Evolutionary conservation across 2,888 invertebrate genomes (phyloP), one percentile per base, ranked within the genome.

Genomic region (Leptogaster cylindrica): DNA sequence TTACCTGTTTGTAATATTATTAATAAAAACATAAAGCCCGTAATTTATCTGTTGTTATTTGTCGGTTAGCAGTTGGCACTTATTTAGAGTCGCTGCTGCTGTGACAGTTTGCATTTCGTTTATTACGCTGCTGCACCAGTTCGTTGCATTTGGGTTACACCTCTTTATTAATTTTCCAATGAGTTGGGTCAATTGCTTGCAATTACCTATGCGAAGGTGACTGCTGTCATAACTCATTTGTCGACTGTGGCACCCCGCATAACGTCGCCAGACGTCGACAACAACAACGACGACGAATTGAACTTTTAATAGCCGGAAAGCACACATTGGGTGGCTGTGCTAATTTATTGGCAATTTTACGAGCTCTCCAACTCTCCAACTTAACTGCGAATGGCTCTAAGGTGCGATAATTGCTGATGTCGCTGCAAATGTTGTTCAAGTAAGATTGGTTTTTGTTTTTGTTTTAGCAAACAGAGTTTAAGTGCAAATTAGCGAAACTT

Each of bases 1-100:
- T 69, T 69, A 61, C 63, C 64, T 67, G 63, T 51, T 63, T 51
- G 39, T 64, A 67, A 64, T 64, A 67, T 64, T 63, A 64, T 64
- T 63, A 67, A 52, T 67, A 67, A 67, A 63, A 67, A 50, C 63
- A 63, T 63, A 67, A 67, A 67, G 50, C 51, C 41, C 41, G 18
- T 67, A 67, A 67, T 67, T 67, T 64, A 67, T 67, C 16, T 65
- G 50, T 48, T 50, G 65, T 65, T 65, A 65, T 51, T 65, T 65
- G 65, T 48, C 65, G 61, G 41, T 28, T 44, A 14, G 14, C 44
- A 8, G 28, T 39, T 58, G 55, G 23, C 39, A 39, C 39, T 58
- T 58, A 20, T 36, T 58, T n/a, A 36, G 61, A 27, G 27, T 27
- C 55, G 36, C 55, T 18, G 41, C 8, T 25, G 27, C 44, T 28